Base-by-base conservation (phyloP, 2,888 invertebrate genomes). In the Creontiades dilutus region DNA sequence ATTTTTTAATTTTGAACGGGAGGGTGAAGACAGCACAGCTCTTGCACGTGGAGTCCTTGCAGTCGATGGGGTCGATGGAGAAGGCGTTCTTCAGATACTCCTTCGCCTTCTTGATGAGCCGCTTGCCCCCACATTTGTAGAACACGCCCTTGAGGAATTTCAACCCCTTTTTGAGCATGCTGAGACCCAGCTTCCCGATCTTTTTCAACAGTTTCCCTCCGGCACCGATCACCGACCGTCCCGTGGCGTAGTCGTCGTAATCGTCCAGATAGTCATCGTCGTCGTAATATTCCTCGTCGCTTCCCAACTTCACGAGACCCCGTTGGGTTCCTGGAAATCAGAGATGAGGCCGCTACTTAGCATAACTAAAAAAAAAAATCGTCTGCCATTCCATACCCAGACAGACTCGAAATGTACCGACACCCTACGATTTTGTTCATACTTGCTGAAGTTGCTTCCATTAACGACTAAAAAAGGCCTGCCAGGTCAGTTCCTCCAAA, bases 121-220 rank as follows among this genome's bases (percentile, higher is more conserved):
- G 13, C 68, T 86, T 86, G 11, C 86, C 86, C 27, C 86, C 86
- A 19, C 68, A 86, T 68, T 86, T 86, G 86, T 68, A 86, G 46
- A 68, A 86, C 7, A 52, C 19, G 75, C 46, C 37, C 68, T 86
- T 86, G 19, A 86, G 23, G 46, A 86, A 86, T 28, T 68, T 28
- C 28, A 86, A n/a, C 0, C 86, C 86, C 19, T 23, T 86, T 47
- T 86, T 86, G 37, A 86, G 47, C 68, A 86, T 48, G 86, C 47
- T 86, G 61, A 57, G 61, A 13, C 86, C 86, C 19, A 86, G n/a
- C 68, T 86, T 86, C 37, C 86, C 86, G 61, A 86, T 68, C 14
- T n/a, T 11, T 23, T 68, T 86, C 68, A 86, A 0, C 19, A 86
- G 19, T 12, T 81, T 19, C 68, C 68, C 68, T 7, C 28, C 57